A percentile compares a stretch with the other conserved stretches of the same genome.
phyloP scores from a whole-genome alignment of 2,797 vertebrate species.

The Lepidocolaptes lacrymiger region DNA sequence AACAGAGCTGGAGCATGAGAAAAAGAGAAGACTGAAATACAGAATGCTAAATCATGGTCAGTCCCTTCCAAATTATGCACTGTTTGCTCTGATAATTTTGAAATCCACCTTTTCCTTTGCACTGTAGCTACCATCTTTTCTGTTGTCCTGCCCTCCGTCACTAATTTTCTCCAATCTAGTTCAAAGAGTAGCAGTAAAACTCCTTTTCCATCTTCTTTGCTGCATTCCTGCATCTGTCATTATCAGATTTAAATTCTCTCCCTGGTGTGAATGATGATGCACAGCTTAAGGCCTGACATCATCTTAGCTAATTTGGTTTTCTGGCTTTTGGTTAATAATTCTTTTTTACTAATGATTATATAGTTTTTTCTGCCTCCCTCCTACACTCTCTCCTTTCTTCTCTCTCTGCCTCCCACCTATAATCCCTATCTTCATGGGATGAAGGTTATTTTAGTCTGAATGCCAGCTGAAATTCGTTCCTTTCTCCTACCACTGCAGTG shows the following conservation, averaged over 20 bases:
- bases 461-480: neutral
- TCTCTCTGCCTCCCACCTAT: neutral
- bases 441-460: constrained; percentile 27
- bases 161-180: neutral
- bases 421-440: neutral
- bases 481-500: neutral
- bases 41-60: neutral
- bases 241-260: neutral
- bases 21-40: neutral
- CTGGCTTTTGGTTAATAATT: neutral
- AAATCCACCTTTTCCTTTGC: neutral
- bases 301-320: neutral
- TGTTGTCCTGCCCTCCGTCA: neutral
- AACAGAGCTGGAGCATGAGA: neutral
- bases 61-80: neutral
- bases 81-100: neutral
- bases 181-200: neutral
- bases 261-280: neutral
- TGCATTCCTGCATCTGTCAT: neutral
- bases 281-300: neutral
- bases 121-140: neutral
- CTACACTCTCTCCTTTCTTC: neutral
- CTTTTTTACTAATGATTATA: neutral
- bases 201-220: neutral
- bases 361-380: neutral